Base-by-base conservation (phyloP, 2,113 vertebrate genomes). In the Cathartes aura region DNA sequence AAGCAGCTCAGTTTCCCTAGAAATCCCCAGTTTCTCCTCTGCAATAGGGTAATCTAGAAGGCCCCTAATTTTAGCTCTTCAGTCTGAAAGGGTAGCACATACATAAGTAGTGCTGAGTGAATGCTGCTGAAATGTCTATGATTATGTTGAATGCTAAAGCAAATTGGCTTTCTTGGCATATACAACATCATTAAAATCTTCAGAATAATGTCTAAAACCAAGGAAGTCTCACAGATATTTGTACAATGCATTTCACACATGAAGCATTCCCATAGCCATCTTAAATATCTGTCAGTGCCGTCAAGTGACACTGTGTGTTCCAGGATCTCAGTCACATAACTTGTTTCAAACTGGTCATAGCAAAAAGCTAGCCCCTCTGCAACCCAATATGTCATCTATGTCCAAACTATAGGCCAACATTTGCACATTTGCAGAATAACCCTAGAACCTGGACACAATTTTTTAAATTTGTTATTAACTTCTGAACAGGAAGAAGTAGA, bases 1-100 rank as follows among this genome's bases (percentile, higher is more conserved):
- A 93, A 86, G 89, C 62, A 92, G 86, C 34, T 93, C 71, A 76
- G 59, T 83, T 92, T 90, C 86, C 82, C 89, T 76, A 88, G 91
- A 95, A 97, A 96, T 89, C 74, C 89, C 89, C 79, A 89, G 63
- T 86, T 95, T 92, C 58, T 95, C 63, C 72, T 83, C 74, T 60
- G 82, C 93, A 93, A 73, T 56, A 93, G 80, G 58, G 71, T 86
- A 95, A 83, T 86, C 80, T 90, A 86, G 86, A 96, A 96, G 82
- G 89, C 75, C 66, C 66, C 67, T 95, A 93, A 93, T 93, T 95
- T 96, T 93, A 93, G 86, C 82, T 96, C 91, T 93, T 88, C 48
- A 93, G 18, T 52, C 62, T 96, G 89, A 88, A 96, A 93, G 82
- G 18, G 90, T 72, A 91, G 82, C 70, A 90, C 74, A 92, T 43